phyloP scores from a whole-genome alignment of 1,140 invertebrate species.

The Bombus picipes region DNA sequence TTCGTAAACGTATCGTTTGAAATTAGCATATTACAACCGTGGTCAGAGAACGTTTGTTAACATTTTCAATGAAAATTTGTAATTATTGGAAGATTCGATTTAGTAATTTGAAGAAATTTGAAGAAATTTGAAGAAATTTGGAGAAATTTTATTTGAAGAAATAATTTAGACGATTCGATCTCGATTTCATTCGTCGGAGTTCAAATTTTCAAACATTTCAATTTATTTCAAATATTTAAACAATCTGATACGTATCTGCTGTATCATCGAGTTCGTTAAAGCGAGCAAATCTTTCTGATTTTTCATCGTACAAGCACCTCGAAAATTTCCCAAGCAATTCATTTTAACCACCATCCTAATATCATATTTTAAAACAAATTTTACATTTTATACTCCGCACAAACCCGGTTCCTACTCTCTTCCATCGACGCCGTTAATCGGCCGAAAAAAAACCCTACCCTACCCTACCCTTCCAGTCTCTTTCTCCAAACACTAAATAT shows the following conservation, averaged over 20 bases:
- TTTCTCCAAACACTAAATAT: neutral
- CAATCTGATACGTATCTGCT: neutral
- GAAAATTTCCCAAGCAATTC: too few species aligned
- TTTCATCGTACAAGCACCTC: too few species aligned
- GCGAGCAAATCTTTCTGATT: too few species aligned
- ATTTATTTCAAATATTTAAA: neutral
- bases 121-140: too few species aligned
- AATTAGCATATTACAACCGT: slow-evolving; percentile 3
- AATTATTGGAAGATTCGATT: neutral
- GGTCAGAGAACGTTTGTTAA: too few species aligned
- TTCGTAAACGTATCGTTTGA: neutral
- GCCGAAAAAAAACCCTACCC: neutral
- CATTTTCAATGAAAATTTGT: too few species aligned
- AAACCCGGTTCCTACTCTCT: neutral
- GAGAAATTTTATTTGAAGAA: too few species aligned
- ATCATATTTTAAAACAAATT: neutral
- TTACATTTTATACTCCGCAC: neutral
- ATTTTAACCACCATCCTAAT: too few species aligned
- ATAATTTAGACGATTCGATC: neutral
- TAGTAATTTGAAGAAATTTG: too few species aligned
- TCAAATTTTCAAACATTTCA: neutral
- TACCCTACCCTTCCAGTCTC: neutral
- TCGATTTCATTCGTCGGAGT: neutral
- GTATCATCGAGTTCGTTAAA: too few species aligned
- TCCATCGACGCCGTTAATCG: neutral